Percentiles rank a stretch among this genome's conserved stretches.
These are phyloP conservation scores for Pogonophryne albipinna DNA, from an alignment of 2,797 vertebrate species.

Conservation along the genomic window DNA sequence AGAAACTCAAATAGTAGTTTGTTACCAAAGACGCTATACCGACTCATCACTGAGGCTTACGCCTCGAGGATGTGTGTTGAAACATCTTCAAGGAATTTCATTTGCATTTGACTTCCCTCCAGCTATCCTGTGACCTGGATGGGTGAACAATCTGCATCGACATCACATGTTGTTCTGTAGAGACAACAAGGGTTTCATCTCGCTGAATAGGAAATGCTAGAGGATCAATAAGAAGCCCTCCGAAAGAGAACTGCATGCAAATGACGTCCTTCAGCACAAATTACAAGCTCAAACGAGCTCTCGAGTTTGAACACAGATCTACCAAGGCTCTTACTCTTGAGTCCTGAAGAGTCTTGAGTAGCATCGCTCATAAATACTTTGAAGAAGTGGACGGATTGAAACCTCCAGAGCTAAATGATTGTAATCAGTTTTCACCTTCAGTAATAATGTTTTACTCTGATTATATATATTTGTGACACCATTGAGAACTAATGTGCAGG, in stretches of 20 bases:
- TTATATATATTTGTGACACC: too few species aligned
- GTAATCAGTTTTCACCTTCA: not conserved
- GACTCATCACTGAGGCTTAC: accelerated
- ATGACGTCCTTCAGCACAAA: not conserved
- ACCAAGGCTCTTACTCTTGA: not conserved
- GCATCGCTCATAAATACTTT: not conserved
- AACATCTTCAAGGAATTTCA: not conserved
- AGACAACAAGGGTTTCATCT: not conserved
- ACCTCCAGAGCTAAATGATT: not conserved
- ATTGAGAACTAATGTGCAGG: not conserved
- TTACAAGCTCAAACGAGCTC: not conserved
- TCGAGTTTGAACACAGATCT: not conserved
- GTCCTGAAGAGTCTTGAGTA: not conserved
- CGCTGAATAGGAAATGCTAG: not conserved
- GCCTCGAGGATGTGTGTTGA: not conserved
- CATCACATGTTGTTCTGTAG: not conserved
- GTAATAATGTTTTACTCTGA: not conserved
- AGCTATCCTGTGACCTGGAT: slow-evolving; percentile 1
- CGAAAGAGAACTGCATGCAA: not conserved
- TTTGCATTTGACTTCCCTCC: slow-evolving; percentile 14
- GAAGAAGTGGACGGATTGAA: not conserved
- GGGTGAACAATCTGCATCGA: not conserved
- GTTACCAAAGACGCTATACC: not conserved
- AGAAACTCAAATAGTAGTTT: not conserved
- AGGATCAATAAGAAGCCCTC: not conserved